These are phyloP conservation scores for Callimorpha dominula DNA, from an alignment of 2,888 invertebrate species.

Conservation along the genomic window DNA sequence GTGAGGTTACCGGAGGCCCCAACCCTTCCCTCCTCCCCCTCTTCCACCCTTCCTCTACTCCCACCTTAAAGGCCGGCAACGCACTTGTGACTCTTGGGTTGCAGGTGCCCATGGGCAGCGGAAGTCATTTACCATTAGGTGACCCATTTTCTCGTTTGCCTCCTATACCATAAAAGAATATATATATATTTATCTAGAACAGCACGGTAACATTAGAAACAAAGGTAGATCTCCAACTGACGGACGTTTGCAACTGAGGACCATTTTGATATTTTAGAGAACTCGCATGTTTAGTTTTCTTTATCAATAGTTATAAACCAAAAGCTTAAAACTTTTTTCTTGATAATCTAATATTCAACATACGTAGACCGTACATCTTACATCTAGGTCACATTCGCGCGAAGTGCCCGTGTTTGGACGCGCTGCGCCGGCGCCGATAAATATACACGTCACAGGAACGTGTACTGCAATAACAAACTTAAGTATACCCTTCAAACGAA, in stretches of 20 bases:
- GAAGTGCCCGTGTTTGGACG: slow-evolving; percentile 76
- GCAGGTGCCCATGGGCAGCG: no score
- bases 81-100: no score
- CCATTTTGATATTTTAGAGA: not conserved
- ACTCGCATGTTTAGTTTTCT: not conserved
- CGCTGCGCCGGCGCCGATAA: slow-evolving; percentile 78
- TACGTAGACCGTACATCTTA: slow-evolving; percentile 52
- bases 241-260: not conserved
- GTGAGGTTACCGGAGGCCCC: no score
- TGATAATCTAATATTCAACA: slow-evolving; percentile 46
- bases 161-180: no score
- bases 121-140: no score
- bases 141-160: no score
- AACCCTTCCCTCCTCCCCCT: no score
- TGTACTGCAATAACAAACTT: slow-evolving; percentile 55
- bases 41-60: no score
- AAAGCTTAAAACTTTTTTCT: not conserved
- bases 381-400: slow-evolving; percentile 83
- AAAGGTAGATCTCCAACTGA: not conserved
- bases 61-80: no score
- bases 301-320: not conserved
- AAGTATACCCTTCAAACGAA: slow-evolving; percentile 17
- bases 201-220: no score
- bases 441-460: slow-evolving; percentile 79
- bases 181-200: no score